Percentiles rank a stretch among this genome's conserved stretches.
phyloP scores from a whole-genome alignment of 2,113 vertebrate species.

The Rhea americana region DNA sequence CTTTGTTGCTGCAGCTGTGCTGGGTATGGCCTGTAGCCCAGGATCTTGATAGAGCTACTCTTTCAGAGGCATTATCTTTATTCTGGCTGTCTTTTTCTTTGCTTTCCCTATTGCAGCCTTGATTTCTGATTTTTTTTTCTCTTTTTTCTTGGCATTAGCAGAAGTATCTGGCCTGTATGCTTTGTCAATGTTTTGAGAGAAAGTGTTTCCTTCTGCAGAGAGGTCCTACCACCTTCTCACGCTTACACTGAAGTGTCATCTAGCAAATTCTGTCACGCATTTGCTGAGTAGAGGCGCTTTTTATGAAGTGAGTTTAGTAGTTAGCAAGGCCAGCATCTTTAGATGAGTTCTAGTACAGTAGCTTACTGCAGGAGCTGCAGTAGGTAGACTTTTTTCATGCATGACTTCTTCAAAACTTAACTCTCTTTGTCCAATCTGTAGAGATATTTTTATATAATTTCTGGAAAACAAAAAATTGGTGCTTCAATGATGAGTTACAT shows the following conservation, averaged over 20 bases:
- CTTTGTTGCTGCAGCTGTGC: background rate
- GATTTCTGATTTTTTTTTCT: background rate
- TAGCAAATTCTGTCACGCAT: background rate
- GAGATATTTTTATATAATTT: background rate
- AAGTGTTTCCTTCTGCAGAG: background rate
- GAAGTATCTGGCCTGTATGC: background rate
- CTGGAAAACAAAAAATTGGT: background rate
- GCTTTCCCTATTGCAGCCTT: background rate
- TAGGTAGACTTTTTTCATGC: background rate
- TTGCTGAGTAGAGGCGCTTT: background rate
- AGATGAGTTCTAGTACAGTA: background rate
- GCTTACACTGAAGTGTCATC: background rate
- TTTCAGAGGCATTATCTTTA: background rate
- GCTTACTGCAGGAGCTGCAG: background rate
- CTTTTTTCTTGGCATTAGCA: background rate
- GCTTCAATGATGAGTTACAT: background rate
- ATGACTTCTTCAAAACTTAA: background rate
- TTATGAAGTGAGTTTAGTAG: accelerated
- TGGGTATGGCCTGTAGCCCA: background rate
- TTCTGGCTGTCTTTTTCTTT: background rate
- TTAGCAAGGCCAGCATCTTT: background rate
- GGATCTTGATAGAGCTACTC: background rate
- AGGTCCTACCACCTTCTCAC: background rate
- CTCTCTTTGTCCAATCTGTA: background rate
- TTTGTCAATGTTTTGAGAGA: background rate